phyloP scores from a whole-genome alignment of 2,888 invertebrate species.

The Macrosiphum euphorbiae region DNA sequence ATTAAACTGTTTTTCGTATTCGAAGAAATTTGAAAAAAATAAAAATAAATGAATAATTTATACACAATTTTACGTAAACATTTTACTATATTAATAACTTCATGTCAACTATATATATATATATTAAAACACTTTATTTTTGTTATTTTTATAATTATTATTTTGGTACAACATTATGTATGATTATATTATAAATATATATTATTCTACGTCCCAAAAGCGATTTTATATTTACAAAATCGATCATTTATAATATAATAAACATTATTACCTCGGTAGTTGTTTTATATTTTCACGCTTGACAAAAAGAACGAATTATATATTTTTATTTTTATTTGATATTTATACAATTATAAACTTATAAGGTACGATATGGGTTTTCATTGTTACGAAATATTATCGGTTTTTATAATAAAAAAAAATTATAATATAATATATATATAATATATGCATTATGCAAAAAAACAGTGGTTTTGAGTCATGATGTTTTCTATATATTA shows the following conservation, averaged over 20 bases:
- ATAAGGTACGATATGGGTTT: neutral
- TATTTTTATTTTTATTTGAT: neutral
- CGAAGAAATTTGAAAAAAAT: neutral
- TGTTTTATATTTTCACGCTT: neutral
- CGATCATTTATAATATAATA: neutral
- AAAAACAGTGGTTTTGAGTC: neutral
- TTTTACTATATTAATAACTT: neutral
- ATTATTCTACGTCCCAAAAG: neutral
- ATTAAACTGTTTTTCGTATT: neutral
- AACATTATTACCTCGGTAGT: neutral
- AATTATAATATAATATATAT: neutral
- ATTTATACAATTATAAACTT: slow-evolving; percentile 7
- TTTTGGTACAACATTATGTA: neutral
- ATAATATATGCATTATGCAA: neutral
- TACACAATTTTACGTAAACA: slow-evolving; percentile 9
- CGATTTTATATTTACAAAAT: slow-evolving; percentile 5
- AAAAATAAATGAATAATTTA: slow-evolving; percentile 23
- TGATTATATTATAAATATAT: neutral
- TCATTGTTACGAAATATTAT: neutral
- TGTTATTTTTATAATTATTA: neutral
- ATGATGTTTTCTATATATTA: neutral
- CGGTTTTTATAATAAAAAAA: neutral
- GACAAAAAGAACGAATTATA: neutral
- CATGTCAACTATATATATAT: neutral
- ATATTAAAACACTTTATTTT: neutral